phyloP scores from a whole-genome alignment of 2,113 vertebrate species.

The Coturnix japonica region DNA sequence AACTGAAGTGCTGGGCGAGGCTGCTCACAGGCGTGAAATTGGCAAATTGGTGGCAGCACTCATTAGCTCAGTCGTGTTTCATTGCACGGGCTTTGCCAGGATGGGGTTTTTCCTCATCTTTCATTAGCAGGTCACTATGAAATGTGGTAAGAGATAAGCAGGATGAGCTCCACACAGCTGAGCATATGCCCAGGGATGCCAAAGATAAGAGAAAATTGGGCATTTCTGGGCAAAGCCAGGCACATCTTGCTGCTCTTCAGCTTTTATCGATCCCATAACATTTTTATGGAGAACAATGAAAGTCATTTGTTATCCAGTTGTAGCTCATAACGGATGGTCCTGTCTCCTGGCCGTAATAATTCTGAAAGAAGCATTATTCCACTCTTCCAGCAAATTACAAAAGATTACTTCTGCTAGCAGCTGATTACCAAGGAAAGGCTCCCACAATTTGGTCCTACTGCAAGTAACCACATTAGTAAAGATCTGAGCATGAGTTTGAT shows the following conservation, averaged over 20 bases:
- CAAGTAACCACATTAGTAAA: background rate
- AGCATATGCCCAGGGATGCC: background rate
- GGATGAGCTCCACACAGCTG: rapidly evolving
- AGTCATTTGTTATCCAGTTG: background rate
- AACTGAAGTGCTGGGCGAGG: background rate
- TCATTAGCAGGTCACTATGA: background rate
- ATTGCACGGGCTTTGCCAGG: background rate
- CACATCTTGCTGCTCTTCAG: background rate
- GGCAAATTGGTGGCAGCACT: background rate
- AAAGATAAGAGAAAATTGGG: background rate
- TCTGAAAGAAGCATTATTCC: too few relatives aligned
- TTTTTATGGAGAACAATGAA: background rate
- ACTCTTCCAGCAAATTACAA: too few relatives aligned
- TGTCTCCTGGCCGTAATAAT: too few relatives aligned
- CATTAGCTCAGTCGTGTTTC: background rate
- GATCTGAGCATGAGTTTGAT: rapidly evolving
- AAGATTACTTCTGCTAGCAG: too few relatives aligned
- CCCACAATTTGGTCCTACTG: background rate
- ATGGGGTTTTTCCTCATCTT: background rate
- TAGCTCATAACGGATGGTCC: background rate
- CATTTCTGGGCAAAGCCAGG: background rate
- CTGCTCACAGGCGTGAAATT: background rate
- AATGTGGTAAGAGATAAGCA: rapidly evolving
- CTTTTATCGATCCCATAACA: background rate
- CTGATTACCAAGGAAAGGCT: background rate